Conservation (phyloP, 2,888 invertebrate genomes). For the Lysandra coridon region DNA sequence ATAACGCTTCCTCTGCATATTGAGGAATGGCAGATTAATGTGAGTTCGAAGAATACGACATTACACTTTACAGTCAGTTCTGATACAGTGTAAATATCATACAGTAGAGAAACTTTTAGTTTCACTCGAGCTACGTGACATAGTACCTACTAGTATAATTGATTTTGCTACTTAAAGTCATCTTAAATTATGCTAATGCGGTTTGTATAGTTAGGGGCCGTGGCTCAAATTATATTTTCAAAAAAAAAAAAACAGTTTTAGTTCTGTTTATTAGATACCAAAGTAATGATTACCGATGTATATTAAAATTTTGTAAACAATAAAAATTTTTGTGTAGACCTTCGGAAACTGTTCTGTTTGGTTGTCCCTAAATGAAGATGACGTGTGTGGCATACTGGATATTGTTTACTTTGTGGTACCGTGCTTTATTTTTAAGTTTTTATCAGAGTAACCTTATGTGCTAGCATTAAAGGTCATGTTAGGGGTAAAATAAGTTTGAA, state of each 20-base stretch:
- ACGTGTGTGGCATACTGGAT: neutral
- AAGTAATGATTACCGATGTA: too few species aligned
- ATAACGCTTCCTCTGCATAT: conserved; percentile 65
- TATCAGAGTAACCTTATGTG: neutral
- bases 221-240: too few species aligned
- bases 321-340: neutral
- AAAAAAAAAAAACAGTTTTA: too few species aligned
- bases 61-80: conserved; percentile 60
- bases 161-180: too few species aligned
- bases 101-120: neutral
- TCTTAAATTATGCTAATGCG: too few species aligned
- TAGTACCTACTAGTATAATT: too few species aligned
- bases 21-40: conserved; percentile 78
- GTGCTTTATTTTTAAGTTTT: neutral
- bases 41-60: conserved; percentile 77
- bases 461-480: neutral
- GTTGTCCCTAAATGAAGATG: neutral
- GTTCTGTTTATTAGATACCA: too few species aligned
- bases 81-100: neutral
- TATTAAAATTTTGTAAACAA: too few species aligned
- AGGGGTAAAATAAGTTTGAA: neutral
- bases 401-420: neutral
- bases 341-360: neutral
- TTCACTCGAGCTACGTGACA: too few species aligned
- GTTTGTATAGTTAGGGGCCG: too few species aligned